Evolutionary conservation across 2,888 invertebrate species (phyloP), one percentile per base, ranked within the genome.

Genomic region (Patella depressa): DNA sequence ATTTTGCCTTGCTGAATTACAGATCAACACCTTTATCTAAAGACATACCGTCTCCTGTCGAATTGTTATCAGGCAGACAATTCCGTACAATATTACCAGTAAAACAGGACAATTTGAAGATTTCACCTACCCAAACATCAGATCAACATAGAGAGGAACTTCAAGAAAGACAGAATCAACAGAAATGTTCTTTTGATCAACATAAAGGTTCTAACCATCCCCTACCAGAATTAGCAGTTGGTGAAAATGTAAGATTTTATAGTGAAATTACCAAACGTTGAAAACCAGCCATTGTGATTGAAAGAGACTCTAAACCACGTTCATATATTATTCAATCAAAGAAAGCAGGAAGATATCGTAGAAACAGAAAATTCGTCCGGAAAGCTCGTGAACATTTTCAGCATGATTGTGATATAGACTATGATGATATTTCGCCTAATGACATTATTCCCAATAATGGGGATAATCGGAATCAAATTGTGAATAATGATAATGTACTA

Each of bases 61-160:
- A 34, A 34, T 34, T 34, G 34, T 34, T 34, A 34, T 34, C 34
- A 34, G 34, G 34, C 34, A 34, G 34, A 34, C 34, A 34, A 34
- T 34, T 34, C 2, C 34, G 34, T 34, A 34, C 34, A 54, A 55
- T 57, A 24, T 76, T 53, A 73, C 81, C 5, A n/a, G 19, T 65
- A 65, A 65, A n/a, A 3, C 65, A n/a, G 14, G 12, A 65, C 9
- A 65, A 65, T 11, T 14, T 65, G 9, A 65, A 65, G 17, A 65
- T 65, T 19, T 65, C 19, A 65, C 19, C 65, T 65, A 65, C 19
- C n/a, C n/a, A 65, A 65, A 65, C 7, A 19, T 65, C n/a, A 19
- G 19, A 65, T 65, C 65, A n/a, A n/a, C n/a, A 65, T 12, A 65
- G 65, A 65, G 24, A 11, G n/a, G 7, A 65, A 65, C 65, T 65